Conservation (phyloP, 2,113 vertebrate species). For the Pampusana beccarii region DNA sequence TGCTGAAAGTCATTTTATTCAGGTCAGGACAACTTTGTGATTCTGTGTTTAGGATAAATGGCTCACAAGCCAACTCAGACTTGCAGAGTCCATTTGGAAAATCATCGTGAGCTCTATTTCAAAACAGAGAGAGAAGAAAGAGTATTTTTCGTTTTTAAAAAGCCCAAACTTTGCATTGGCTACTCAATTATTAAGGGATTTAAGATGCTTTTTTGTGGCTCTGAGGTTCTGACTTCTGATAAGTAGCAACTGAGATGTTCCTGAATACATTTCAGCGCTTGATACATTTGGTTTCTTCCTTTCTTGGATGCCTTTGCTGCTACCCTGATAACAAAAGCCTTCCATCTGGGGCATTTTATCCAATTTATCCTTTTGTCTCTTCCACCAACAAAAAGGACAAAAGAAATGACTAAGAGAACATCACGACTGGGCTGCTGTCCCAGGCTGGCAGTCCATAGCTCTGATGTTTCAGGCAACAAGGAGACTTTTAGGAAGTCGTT, state of each 20-base stretch:
- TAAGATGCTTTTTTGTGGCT: neutral
- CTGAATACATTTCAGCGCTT: neutral
- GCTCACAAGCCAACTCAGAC: neutral
- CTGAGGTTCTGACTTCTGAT: neutral
- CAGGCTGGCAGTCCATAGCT: slow-evolving; percentile 22
- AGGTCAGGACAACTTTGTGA: neutral
- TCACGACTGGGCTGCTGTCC: slow-evolving; percentile 29
- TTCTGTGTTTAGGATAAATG: neutral
- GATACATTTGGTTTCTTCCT: slow-evolving; percentile 9
- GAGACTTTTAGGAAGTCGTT: slow-evolving; percentile 28
- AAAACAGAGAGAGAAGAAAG: neutral
- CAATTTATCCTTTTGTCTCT: slow-evolving; percentile 16
- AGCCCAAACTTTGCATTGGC: neutral
- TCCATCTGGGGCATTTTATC: slow-evolving; percentile 17
- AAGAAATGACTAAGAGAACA: neutral
- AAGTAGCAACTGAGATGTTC: neutral
- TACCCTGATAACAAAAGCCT: slow-evolving; percentile 36
- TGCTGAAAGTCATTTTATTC: neutral
- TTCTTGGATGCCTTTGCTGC: slow-evolving; percentile 24
- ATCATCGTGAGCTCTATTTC: neutral
- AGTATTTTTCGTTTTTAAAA: neutral
- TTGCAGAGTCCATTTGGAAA: neutral
- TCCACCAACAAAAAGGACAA: slow-evolving; percentile 7
- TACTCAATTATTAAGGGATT: neutral
- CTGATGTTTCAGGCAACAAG: neutral